phyloP scores from a whole-genome alignment of 2,113 vertebrate genomes.

The western clawed frog (Xenopus tropicalis) region UCB_Xtro_10.0 CM004447.2:9303501-9304000 shows the following conservation, averaged over 20 bases:
- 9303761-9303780: not conserved
- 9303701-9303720: not conserved
- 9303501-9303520: not conserved
- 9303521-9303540: not conserved
- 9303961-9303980: too few relatives aligned
- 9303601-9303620: slow-evolving; percentile 8
- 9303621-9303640: not conserved
- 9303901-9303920: too few relatives aligned
- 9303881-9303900: too few relatives aligned
- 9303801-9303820: too few relatives aligned
- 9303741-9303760: not conserved
- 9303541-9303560: not conserved
- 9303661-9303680: not conserved
- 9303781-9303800: not conserved
- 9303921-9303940: too few relatives aligned
- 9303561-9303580: not conserved
- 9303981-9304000: too few relatives aligned
- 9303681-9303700: not conserved
- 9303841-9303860: too few relatives aligned
- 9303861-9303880: too few relatives aligned
- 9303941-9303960: too few relatives aligned
- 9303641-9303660: not conserved
- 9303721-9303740: not conserved
- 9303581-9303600: not conserved
- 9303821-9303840: too few relatives aligned